These are phyloP conservation scores for Drosophila funebris DNA, from an alignment of 1,140 invertebrate genomes.

Conservation along the genomic window DNA sequence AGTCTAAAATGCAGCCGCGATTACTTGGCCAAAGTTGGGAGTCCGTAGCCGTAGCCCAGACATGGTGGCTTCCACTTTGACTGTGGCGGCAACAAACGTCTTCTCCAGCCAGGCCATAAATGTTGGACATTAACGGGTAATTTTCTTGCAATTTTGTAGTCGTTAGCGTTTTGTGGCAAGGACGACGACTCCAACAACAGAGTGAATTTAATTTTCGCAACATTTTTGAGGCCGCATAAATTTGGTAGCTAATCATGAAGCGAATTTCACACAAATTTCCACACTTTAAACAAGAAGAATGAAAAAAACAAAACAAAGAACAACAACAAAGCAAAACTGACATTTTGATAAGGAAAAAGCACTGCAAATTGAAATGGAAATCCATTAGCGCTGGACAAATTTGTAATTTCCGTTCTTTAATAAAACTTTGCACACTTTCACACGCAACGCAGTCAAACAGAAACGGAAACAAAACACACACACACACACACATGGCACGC, in stretches of 20 bases:
- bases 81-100: constrained; percentile 31
- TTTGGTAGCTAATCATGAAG: constrained; percentile 57
- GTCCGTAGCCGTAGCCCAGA: constrained; percentile 36
- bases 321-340: no score
- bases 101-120: constrained; percentile 67
- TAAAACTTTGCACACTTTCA: constrained; percentile 53
- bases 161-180: constrained; percentile 81
- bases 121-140: constrained; percentile 83
- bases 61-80: constrained; percentile 35
- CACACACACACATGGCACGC: constrained; percentile 43
- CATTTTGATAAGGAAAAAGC: constrained; percentile 8
- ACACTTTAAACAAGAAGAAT: constrained; percentile 28
- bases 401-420: constrained; percentile 81
- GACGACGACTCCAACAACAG: constrained; percentile 48
- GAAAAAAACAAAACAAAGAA: no score
- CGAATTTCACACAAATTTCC: constrained; percentile 16
- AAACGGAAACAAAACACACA: constrained; percentile 44
- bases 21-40: constrained; percentile 45
- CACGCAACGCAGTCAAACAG: constrained; percentile 43
- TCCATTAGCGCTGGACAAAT: constrained; percentile 79
- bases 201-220: constrained; percentile 59
- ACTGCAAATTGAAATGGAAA: constrained; percentile 77
- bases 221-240: constrained; percentile 55
- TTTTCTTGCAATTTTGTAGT: constrained; percentile 83
- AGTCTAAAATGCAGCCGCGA: constrained; percentile 57